phyloP scores from a whole-genome alignment of 2,888 invertebrate species.

The Tribolium freemani region DNA sequence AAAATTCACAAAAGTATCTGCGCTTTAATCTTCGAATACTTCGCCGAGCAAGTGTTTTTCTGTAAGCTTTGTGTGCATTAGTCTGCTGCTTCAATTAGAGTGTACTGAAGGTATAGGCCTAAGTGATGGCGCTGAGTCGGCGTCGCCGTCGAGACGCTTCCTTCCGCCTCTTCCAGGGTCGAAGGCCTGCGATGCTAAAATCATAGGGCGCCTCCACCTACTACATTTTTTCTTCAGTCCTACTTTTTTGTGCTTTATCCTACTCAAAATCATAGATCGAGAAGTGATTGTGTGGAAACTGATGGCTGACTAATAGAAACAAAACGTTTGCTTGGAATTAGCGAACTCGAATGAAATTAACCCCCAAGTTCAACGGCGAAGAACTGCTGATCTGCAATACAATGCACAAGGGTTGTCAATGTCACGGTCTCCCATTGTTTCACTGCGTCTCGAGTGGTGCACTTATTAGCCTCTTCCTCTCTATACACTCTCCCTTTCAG shows the following conservation, averaged over 20 bases:
- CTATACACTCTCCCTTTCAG: slow-evolving; percentile 45
- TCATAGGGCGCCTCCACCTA: too few species aligned
- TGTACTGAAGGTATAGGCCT: slow-evolving; percentile 51
- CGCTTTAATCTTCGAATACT: slow-evolving; percentile 60
- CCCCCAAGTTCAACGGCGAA: slow-evolving; percentile 27
- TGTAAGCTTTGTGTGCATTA: slow-evolving; percentile 56
- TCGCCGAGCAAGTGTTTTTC: slow-evolving; percentile 58
- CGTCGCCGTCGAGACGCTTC: slow-evolving; percentile 18
- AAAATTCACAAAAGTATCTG: slow-evolving; percentile 57
- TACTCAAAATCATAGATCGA: not conserved
- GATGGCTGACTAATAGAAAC: not conserved
- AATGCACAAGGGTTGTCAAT: slow-evolving; percentile 50
- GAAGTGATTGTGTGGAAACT: not conserved
- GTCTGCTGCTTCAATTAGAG: slow-evolving; percentile 61
- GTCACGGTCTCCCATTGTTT: slow-evolving; percentile 53
- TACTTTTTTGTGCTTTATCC: too few species aligned
- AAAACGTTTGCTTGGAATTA: slow-evolving; percentile 1
- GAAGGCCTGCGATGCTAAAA: slow-evolving; percentile 11
- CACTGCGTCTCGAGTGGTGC: slow-evolving; percentile 51
- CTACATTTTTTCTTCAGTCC: too few species aligned
- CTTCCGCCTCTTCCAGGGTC: slow-evolving; percentile 28
- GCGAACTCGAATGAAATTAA: slow-evolving; percentile 29
- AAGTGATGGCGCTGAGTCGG: slow-evolving; percentile 29
- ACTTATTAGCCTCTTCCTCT: slow-evolving; percentile 54
- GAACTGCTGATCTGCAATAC: slow-evolving; percentile 43